Percentiles rank a stretch among this genome's conserved stretches.
Evolutionary conservation across 2,888 invertebrate species (phyloP).

Genomic region (Eristalis intricaria): DNA sequence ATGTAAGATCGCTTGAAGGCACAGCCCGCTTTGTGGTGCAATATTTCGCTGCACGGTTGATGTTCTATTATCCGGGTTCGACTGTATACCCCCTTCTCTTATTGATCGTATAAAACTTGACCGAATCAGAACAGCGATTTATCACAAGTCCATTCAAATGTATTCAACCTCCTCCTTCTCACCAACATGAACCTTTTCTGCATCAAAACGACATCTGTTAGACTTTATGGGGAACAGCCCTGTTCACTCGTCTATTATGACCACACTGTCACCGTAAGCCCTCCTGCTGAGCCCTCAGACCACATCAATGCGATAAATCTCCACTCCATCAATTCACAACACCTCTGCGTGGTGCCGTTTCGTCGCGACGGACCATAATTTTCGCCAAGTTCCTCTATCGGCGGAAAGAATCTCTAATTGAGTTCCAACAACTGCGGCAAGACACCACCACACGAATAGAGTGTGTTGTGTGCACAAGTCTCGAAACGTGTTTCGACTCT

Average conservation of each 20-base stretch:
- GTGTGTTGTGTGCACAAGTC: constrained; percentile 33
- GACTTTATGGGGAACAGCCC: not conserved
- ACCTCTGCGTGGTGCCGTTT: constrained; percentile 34
- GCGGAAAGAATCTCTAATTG: constrained; percentile 36
- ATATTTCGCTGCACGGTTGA: too few relatives aligned
- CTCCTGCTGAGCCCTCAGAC: constrained; percentile 14
- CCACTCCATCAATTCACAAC: constrained; percentile 30
- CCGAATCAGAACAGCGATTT: not conserved
- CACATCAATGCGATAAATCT: constrained; percentile 37
- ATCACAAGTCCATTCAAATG: not conserved
- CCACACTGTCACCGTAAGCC: not conserved
- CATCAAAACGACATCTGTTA: not conserved
- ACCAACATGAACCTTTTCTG: not conserved
- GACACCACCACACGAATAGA: not conserved
- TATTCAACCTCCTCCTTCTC: not conserved
- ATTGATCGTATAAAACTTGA: too few relatives aligned
- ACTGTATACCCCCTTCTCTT: too few relatives aligned
- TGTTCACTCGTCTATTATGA: not conserved
- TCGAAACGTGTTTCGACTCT: constrained; percentile 47
- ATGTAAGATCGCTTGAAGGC: too few relatives aligned
- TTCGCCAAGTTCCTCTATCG: constrained; percentile 26
- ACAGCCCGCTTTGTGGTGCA: too few relatives aligned
- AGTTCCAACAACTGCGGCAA: constrained; percentile 10
- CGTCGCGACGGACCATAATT: constrained; percentile 19
- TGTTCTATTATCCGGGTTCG: too few relatives aligned